A percentile compares a stretch with the other conserved stretches of the same genome.
Evolutionary conservation across 2,797 vertebrate genomes (phyloP).

Genomic region (Rhinoraja longicauda): DNA sequence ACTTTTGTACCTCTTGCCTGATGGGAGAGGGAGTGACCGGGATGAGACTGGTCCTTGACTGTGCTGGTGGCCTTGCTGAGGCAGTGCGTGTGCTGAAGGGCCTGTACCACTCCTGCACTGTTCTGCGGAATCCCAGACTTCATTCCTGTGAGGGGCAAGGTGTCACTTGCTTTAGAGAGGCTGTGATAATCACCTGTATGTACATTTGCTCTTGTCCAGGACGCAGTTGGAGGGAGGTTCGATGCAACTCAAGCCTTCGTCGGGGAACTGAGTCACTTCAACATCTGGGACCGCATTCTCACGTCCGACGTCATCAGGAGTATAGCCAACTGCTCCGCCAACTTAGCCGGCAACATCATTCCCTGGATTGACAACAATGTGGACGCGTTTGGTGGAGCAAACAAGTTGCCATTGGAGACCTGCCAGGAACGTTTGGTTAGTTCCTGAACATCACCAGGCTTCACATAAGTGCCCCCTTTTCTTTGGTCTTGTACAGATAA

Average conservation of each 20-base stretch:
- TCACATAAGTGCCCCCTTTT: slow-evolving; percentile 47
- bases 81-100: too few species aligned
- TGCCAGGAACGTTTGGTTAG: slow-evolving; percentile 83
- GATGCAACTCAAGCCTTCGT: slow-evolving; percentile 97
- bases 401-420: slow-evolving; percentile 80
- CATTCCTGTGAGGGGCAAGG: neutral
- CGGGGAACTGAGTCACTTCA: slow-evolving; percentile 95
- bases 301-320: slow-evolving; percentile 76
- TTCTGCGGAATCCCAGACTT: too few species aligned
- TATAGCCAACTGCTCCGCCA: slow-evolving; percentile 88
- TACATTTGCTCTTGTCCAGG: slow-evolving; percentile 60
- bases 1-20: too few species aligned
- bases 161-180: neutral
- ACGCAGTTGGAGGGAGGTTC: slow-evolving; percentile 88
- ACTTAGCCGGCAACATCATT: slow-evolving; percentile 85
- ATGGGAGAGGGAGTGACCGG: too few species aligned
- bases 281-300: slow-evolving; percentile 92
- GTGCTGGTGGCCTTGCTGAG: too few species aligned
- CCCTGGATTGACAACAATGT: slow-evolving; percentile 87
- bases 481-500: slow-evolving; percentile 47
- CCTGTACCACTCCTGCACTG: too few species aligned
- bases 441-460: slow-evolving; percentile 60
- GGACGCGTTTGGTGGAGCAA: slow-evolving; percentile 87
- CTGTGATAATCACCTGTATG: neutral
- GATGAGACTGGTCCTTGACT: too few species aligned